Evolutionary conservation across 2,113 vertebrate species (phyloP).

Genomic region (Labeo rohita): DNA sequence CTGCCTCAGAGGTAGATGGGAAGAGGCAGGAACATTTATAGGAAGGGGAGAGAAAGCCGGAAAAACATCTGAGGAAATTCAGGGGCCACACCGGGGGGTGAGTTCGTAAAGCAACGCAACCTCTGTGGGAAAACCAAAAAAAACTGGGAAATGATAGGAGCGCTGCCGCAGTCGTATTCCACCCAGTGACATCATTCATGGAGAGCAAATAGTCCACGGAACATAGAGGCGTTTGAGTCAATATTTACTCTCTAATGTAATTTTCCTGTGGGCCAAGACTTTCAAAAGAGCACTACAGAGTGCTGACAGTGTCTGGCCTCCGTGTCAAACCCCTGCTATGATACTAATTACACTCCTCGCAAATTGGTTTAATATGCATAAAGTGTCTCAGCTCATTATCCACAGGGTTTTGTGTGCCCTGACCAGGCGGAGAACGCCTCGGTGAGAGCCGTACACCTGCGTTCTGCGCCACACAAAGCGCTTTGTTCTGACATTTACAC

Average conservation of each 20-base stretch:
- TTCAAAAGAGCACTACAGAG: conserved; percentile 40
- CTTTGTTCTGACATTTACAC: conserved; percentile 26
- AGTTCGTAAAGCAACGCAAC: background rate
- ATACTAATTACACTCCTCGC: conserved; percentile 67
- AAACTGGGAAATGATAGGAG: conserved; percentile 50
- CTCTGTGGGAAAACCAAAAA: conserved; percentile 26
- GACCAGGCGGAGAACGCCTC: conserved; percentile 1
- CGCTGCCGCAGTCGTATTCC: conserved; percentile 16
- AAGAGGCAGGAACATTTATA: conserved; percentile 11
- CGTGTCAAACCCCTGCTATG: conserved; percentile 53
- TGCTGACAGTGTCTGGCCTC: conserved; percentile 42
- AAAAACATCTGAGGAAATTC: conserved; percentile 42
- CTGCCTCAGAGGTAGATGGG: conserved; percentile 38
- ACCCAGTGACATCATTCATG: conserved; percentile 38
- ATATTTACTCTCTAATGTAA: conserved; percentile 42
- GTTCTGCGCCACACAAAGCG: background rate
- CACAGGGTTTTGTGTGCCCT: conserved; percentile 38
- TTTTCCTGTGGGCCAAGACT: conserved; percentile 28
- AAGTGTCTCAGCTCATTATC: conserved; percentile 61
- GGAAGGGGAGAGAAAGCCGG: conserved; percentile 27
- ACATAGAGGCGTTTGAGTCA: conserved; percentile 49
- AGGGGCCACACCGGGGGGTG: background rate
- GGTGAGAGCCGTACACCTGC: background rate
- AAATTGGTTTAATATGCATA: conserved; percentile 52
- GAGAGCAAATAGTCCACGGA: conserved; percentile 50